Evolutionary conservation across 64 coral and sea anemone species (phyloP).

Genomic region (Montipora efflorescens): DNA sequence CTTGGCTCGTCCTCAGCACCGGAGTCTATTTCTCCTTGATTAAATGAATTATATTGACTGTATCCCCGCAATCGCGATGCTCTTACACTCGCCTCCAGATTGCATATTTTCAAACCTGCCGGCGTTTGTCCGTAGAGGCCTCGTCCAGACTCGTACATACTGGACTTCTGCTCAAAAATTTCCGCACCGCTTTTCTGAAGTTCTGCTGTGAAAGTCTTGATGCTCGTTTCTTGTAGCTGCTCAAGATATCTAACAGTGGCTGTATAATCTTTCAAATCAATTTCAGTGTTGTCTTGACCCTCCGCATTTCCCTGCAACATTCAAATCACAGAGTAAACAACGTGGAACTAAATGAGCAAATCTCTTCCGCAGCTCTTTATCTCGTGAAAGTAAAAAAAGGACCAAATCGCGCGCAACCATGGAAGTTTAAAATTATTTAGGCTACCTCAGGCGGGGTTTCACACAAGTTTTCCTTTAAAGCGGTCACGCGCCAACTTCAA

Average conservation of each 20-base stretch:
- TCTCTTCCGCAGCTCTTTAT: neutral
- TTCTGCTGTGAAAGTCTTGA: constrained; percentile 21
- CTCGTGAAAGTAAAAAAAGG: constrained; percentile 10
- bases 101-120: constrained; percentile 6
- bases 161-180: neutral
- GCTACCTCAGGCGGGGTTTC: constrained; percentile 35
- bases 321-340: constrained; percentile 89
- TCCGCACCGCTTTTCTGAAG: neutral
- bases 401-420: constrained; percentile 13
- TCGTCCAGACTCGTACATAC: constrained; percentile 12
- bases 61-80: neutral
- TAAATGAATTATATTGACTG: constrained; percentile 23
- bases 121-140: neutral
- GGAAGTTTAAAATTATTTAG: constrained; percentile 8
- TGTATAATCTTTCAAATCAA: constrained; percentile 31
- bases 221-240: constrained; percentile 39
- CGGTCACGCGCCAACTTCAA: constrained; percentile 24
- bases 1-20: neutral
- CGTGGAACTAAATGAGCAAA: constrained; percentile 63
- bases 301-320: constrained; percentile 83
- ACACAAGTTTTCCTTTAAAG: neutral
- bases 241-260: constrained; percentile 43
- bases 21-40: neutral
- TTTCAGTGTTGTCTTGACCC: constrained; percentile 64
- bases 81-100: neutral